Percentiles rank a stretch among this genome's conserved stretches.
Evolutionary conservation across 2,797 vertebrate genomes (phyloP).

Genomic region (Gorsachius magnificus): DNA sequence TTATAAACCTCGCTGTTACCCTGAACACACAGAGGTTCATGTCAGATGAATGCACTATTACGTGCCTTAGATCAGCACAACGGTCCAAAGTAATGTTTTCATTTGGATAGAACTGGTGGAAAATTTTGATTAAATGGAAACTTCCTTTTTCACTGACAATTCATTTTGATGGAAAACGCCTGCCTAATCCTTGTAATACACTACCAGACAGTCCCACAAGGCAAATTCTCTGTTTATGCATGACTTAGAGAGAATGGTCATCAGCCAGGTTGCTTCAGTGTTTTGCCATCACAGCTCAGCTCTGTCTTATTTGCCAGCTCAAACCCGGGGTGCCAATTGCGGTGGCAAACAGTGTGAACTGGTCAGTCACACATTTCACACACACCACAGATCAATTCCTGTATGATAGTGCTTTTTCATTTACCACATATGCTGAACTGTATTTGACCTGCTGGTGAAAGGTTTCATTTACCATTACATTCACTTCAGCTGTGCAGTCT

Average conservation of each 20-base stretch:
- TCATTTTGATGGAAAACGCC: slow-evolving; percentile 10
- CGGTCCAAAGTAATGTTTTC: slow-evolving; percentile 28
- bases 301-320: neutral
- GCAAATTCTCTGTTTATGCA: neutral
- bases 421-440: slow-evolving; percentile 52
- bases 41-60: neutral
- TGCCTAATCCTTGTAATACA: slow-evolving; percentile 10
- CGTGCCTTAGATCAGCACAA: neutral
- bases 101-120: slow-evolving; percentile 51
- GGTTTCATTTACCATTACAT: slow-evolving; percentile 63
- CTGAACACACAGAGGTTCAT: neutral
- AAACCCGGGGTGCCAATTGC: neutral
- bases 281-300: neutral
- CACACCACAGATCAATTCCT: neutral
- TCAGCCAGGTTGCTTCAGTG: neutral
- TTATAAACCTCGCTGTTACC: neutral
- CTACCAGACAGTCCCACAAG: neutral
- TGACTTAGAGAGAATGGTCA: neutral
- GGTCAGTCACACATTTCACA: neutral
- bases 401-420: slow-evolving; percentile 9
- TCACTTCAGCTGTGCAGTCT: slow-evolving; percentile 57
- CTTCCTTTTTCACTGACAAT: slow-evolving; percentile 47
- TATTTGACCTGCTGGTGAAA: slow-evolving; percentile 54
- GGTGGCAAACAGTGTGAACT: neutral
- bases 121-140: slow-evolving; percentile 57